Evolutionary conservation across 2,113 vertebrate species (phyloP).

Genomic region (Seriola dumerili): DNA sequence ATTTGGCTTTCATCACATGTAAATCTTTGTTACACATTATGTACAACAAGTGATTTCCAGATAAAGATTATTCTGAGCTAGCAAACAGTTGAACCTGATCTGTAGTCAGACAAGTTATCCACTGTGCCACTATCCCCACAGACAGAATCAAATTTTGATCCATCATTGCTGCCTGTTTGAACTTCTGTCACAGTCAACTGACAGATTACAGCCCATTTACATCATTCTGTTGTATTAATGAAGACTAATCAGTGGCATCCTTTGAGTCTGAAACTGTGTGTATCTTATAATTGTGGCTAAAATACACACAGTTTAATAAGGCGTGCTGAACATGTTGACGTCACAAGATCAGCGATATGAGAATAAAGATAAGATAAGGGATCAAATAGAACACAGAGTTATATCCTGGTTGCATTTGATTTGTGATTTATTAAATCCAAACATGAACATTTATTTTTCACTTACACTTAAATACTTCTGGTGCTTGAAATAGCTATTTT

Average conservation of each 20-base stretch:
- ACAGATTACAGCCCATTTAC: not conserved
- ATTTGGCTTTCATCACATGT: not conserved
- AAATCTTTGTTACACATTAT: not conserved
- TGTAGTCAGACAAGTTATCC: not conserved
- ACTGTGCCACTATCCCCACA: not conserved
- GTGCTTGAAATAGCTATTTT: not conserved
- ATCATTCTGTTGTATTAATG: not conserved
- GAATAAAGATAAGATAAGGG: too few species aligned
- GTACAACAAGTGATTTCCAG: not conserved
- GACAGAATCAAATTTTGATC: not conserved
- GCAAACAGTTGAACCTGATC: not conserved
- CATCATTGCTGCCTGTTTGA: not conserved
- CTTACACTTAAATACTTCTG: not conserved
- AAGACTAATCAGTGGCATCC: not conserved
- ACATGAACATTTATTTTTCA: not conserved
- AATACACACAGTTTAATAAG: constrained; percentile 1
- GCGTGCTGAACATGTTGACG: not conserved
- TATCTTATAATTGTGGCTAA: not conserved
- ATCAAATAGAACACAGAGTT: not conserved
- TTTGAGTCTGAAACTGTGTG: not conserved
- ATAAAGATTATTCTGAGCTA: not conserved
- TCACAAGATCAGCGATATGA: not conserved
- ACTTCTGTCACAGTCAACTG: not conserved
- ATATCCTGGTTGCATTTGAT: not conserved
- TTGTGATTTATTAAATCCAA: not conserved